Percentiles rank a stretch among this genome's conserved stretches.
These are phyloP conservation scores for Rattus norvegicus DNA, from an alignment of 2,113 vertebrate species.

Conservation along the genomic window DNA sequence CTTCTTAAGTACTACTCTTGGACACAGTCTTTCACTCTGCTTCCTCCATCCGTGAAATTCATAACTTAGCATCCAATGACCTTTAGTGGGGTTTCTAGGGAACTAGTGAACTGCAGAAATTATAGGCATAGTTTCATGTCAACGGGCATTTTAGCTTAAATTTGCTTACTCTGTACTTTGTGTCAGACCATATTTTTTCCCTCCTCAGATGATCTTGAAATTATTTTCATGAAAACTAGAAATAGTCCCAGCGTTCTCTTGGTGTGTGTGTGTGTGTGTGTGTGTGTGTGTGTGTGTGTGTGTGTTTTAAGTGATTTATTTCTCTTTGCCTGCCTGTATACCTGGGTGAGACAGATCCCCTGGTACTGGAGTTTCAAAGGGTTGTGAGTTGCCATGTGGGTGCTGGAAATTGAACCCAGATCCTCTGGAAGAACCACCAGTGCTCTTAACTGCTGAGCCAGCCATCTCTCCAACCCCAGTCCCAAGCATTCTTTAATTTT, in stretches of 20 bases:
- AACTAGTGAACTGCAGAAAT: constrained; percentile 3
- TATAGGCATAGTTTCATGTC: background rate
- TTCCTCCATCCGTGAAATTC: background rate
- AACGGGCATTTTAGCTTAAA: background rate
- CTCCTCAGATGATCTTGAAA: background rate
- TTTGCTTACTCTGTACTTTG: constrained; percentile 6
- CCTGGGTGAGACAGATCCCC: no score
- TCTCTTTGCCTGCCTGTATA: no score
- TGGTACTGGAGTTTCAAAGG: no score
- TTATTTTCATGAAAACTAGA: constrained; percentile 45
- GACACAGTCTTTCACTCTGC: no score
- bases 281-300: no score
- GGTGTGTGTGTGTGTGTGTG: background rate
- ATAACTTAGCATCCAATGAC: background rate
- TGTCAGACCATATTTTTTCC: background rate
- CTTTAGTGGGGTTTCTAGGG: background rate
- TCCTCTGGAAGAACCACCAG: no score
- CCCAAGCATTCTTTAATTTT: background rate
- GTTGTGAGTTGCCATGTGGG: no score
- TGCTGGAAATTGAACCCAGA: no score
- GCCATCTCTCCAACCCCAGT: background rate
- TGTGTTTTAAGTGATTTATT: background rate
- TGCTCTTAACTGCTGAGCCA: no score
- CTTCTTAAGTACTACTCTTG: background rate
- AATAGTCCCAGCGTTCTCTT: background rate